phyloP scores from a whole-genome alignment of 2,797 vertebrate genomes.

The Potorous gilbertii region DNA sequence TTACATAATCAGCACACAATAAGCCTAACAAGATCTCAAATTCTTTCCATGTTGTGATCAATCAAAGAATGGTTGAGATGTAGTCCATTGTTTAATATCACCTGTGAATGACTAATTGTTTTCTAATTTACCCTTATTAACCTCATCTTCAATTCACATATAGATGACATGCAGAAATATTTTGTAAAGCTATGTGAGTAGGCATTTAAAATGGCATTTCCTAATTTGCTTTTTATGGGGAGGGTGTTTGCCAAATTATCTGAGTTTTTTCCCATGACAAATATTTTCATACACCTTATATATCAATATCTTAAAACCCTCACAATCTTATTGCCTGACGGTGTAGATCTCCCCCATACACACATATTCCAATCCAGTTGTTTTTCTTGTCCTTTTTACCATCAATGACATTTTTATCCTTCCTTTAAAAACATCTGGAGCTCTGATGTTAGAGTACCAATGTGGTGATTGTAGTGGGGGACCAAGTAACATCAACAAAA shows the following conservation, averaged over 20 bases:
- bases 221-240: neutral
- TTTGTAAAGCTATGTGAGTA: neutral
- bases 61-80: neutral
- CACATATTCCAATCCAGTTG: neutral
- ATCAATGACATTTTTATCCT: neutral
- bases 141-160: neutral
- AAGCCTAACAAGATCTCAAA: neutral
- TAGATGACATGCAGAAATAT: neutral
- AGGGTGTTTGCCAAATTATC: neutral
- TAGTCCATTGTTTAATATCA: neutral
- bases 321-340: neutral
- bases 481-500: neutral
- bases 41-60: neutral
- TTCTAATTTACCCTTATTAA: neutral
- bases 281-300: neutral
- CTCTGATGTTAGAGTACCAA: neutral
- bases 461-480: neutral
- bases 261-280: neutral
- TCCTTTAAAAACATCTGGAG: neutral
- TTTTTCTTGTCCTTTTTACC: neutral
- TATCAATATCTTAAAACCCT: neutral
- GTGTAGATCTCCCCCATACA: neutral
- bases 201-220: neutral
- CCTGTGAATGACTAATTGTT: neutral
- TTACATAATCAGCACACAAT: neutral